Percentiles rank a stretch among this genome's conserved stretches.
Conservation (phyloP, 2,113 vertebrate species). For the Electrona antarctica region DNA sequence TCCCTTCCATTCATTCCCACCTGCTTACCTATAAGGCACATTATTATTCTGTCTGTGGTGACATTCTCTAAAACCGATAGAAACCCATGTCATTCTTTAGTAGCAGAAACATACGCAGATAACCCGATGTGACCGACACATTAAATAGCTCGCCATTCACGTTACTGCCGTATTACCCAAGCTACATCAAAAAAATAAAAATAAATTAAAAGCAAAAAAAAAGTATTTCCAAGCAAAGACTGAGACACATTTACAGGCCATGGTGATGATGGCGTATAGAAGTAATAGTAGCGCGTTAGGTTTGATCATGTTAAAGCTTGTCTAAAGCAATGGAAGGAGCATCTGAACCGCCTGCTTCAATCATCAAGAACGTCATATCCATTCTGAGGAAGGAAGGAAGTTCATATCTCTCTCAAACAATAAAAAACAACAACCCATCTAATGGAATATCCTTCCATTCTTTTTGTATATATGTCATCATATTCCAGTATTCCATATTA, state of each 20-base stretch:
- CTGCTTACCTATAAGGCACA: conserved; percentile 91
- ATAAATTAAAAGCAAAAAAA: not conserved
- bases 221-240: conserved; percentile 32
- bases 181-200: conserved; percentile 28
- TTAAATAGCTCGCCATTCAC: conserved; percentile 29
- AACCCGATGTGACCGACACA: conserved; percentile 23
- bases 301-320: conserved; percentile 24
- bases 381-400: not conserved
- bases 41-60: conserved; percentile 37
- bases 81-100: not conserved
- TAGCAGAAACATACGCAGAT: not conserved
- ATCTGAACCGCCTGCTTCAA: conserved; percentile 30
- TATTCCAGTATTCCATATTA: conserved; percentile 27
- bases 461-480: not conserved
- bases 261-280: not conserved
- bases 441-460: too few species aligned
- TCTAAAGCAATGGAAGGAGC: not conserved
- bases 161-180: conserved; percentile 57
- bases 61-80: conserved; percentile 41
- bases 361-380: not conserved
- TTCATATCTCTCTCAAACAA: conserved; percentile 21
- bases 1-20: conserved; percentile 63
- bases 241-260: conserved; percentile 11
- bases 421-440: conserved; percentile 15
- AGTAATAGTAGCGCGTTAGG: not conserved